A percentile compares a stretch with the other conserved stretches of the same genome.
phyloP scores from a whole-genome alignment of 2,113 vertebrate species.

The Paradisaea rubra region DNA sequence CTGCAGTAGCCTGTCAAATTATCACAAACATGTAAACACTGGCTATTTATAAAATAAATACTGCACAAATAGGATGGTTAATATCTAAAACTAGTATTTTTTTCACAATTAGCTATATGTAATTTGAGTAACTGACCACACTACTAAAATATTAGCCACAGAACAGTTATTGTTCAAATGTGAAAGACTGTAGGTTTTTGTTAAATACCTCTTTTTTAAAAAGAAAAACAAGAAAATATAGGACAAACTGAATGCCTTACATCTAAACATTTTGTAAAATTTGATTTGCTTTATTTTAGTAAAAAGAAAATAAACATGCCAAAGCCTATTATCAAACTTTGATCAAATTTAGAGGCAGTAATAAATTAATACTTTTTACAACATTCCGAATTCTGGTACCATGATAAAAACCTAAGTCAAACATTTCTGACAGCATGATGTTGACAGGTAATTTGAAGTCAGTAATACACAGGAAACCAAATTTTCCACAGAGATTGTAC shows the following conservation, averaged over 20 bases:
- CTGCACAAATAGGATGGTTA: background rate
- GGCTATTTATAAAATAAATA: background rate
- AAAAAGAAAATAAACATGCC: background rate
- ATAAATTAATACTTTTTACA: background rate
- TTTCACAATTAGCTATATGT: background rate
- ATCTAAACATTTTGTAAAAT: background rate
- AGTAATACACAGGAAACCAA: background rate
- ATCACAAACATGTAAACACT: background rate
- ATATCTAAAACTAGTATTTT: background rate
- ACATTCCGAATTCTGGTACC: background rate
- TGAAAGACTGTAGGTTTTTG: background rate
- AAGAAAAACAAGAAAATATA: background rate
- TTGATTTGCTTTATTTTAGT: background rate
- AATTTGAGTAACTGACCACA: background rate
- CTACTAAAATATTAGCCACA: background rate
- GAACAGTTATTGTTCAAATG: background rate
- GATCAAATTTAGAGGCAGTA: background rate
- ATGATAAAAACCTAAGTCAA: background rate
- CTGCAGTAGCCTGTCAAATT: background rate
- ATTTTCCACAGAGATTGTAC: background rate
- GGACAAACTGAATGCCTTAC: background rate
- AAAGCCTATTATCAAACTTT: background rate
- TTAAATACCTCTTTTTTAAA: background rate
- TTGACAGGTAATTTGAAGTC: background rate
- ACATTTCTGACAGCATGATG: background rate